Conservation (phyloP, 2,113 vertebrate species). For the Percopsis transmontana region DNA sequence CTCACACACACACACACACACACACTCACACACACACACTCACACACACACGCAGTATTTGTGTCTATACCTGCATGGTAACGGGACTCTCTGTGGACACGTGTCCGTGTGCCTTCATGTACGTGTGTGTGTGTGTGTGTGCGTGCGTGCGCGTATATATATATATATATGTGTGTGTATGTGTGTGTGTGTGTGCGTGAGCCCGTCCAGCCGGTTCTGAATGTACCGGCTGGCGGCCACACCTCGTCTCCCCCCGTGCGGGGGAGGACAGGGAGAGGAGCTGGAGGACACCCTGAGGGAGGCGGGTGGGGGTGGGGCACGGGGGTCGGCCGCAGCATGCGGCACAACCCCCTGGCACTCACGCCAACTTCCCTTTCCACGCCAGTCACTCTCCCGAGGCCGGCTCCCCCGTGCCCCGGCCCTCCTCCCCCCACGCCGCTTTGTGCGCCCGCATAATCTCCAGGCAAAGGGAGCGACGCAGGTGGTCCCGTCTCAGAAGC, state of each 20-base stretch:
- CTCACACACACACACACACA: background rate
- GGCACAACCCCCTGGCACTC: conserved; percentile 77
- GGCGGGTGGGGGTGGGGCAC: conserved; percentile 13
- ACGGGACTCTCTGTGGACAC: conserved; percentile 40
- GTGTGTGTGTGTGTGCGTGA: background rate
- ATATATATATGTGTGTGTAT: background rate
- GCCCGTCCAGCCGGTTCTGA: too few species aligned
- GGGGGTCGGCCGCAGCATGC: conserved; percentile 63
- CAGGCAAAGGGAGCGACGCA: conserved; percentile 67
- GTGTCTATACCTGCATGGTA: conserved; percentile 40
- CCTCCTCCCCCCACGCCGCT: conserved; percentile 64
- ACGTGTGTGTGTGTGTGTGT: background rate
- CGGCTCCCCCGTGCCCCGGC: conserved; percentile 59
- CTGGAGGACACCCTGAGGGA: conserved; percentile 29
- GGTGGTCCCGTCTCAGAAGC: conserved; percentile 71
- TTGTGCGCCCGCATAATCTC: conserved; percentile 78
- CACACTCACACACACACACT: background rate
- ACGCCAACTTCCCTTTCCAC: conserved; percentile 81
- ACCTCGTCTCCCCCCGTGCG: too few species aligned
- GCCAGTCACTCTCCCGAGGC: conserved; percentile 75
- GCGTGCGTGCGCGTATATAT: background rate
- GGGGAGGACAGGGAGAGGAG: background rate
- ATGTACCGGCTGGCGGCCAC: too few species aligned
- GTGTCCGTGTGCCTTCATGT: conserved; percentile 25
- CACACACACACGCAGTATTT: background rate